These are phyloP conservation scores for Rhagonycha lutea DNA, from an alignment of 2,888 invertebrate genomes.

Conservation along the genomic window DNA sequence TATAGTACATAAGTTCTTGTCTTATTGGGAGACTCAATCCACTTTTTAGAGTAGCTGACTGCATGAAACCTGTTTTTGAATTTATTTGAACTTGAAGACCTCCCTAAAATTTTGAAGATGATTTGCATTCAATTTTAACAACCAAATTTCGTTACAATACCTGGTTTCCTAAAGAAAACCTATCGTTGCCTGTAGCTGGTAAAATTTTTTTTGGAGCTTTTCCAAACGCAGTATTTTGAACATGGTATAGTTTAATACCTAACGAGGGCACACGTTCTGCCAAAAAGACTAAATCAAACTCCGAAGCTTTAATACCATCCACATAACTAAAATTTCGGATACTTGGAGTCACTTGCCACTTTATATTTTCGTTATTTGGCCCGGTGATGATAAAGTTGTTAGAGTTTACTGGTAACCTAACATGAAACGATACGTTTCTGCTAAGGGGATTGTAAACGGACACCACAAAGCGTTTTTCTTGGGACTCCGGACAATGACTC, in stretches of 20 bases:
- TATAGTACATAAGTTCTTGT: slow-evolving; percentile 77
- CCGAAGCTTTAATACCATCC: slow-evolving; percentile 4
- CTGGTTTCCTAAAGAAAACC: slow-evolving; percentile 6
- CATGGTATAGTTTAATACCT: slow-evolving; percentile 67
- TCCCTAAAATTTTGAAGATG: not conserved
- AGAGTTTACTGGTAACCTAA: slow-evolving; percentile 59
- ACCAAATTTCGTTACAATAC: not conserved
- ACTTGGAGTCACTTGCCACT: slow-evolving; percentile 29
- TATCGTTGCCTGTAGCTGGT: not conserved
- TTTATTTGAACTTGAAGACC: slow-evolving; percentile 54
- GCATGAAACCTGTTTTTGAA: slow-evolving; percentile 50
- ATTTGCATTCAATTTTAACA: too few relatives aligned
- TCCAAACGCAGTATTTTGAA: slow-evolving; percentile 38
- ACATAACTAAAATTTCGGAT: slow-evolving; percentile 30
- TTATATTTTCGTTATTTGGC: slow-evolving; percentile 19
- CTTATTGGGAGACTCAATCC: slow-evolving; percentile 52
- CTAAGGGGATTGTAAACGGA: slow-evolving; percentile 68
- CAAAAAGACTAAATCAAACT: slow-evolving; percentile 68
- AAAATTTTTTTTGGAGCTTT: not conserved
- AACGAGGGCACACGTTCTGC: slow-evolving; percentile 68
- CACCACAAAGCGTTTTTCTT: slow-evolving; percentile 59
- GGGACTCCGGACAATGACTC: slow-evolving; percentile 61
- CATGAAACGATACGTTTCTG: slow-evolving; percentile 57
- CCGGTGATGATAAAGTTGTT: slow-evolving; percentile 29
- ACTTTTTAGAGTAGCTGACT: slow-evolving; percentile 57